These are phyloP conservation scores for Antechinus flavipes DNA, from an alignment of 2,113 vertebrate species.

Conservation along the genomic window DNA sequence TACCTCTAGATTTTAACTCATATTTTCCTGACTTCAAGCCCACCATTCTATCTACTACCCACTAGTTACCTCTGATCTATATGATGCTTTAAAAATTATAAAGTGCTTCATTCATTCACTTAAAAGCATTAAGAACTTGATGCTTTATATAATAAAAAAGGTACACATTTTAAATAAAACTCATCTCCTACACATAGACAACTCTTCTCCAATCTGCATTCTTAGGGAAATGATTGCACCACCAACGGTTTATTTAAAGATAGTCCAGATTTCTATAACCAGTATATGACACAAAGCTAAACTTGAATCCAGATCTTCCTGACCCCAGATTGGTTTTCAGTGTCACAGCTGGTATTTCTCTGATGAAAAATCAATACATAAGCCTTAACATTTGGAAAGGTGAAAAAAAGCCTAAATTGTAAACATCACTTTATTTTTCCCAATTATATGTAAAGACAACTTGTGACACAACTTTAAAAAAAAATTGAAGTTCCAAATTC, in stretches of 20 bases:
- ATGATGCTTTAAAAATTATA: not conserved
- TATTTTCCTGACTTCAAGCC: not conserved
- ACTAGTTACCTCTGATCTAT: not conserved
- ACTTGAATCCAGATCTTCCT: no score
- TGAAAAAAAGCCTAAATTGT: not conserved
- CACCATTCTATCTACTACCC: not conserved
- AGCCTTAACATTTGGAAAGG: constrained; percentile 18
- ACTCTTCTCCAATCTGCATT: no score
- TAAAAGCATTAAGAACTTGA: not conserved
- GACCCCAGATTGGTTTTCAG: no score
- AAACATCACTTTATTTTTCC: constrained; percentile 9
- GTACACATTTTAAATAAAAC: not conserved
- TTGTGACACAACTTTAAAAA: no score
- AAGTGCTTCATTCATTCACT: not conserved
- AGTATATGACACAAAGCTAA: no score
- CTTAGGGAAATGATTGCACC: no score
- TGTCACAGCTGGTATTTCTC: no score
- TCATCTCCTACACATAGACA: not conserved
- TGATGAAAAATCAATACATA: not conserved
- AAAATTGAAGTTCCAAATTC: no score
- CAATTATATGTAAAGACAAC: no score
- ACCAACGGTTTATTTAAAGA: no score
- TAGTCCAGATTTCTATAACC: no score
- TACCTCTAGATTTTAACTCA: not conserved
- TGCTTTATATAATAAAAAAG: not conserved